Evolutionary conservation across 1,140 invertebrate genomes (phyloP).

Genomic region (Drosophila lacteicornis): DNA sequence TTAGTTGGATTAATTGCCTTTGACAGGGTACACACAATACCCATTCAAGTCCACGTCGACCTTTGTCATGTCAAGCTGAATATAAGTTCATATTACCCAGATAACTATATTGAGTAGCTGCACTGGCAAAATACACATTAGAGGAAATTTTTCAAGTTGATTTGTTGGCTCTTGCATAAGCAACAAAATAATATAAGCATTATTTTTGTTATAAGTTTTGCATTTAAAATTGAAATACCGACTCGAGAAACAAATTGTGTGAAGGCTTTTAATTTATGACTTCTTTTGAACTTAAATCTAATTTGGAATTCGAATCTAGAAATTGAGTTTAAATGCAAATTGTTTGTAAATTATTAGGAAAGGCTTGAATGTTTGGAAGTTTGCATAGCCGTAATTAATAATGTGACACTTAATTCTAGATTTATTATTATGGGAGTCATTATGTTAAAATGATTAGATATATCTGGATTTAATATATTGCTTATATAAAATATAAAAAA

Average conservation of each 20-base stretch:
- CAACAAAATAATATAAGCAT: background rate
- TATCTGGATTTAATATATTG: background rate
- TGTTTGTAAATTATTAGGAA: background rate
- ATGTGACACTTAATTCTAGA: background rate
- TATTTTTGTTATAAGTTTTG: background rate
- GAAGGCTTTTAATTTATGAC: background rate
- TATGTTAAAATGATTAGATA: too few species aligned
- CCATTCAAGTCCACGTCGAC: background rate
- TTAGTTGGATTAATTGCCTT: conserved; percentile 44
- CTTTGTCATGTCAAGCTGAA: conserved; percentile 13
- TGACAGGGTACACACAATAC: conserved; percentile 28
- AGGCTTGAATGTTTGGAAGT: background rate
- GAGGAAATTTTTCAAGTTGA: background rate
- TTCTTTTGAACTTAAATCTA: background rate
- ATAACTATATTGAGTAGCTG: background rate
- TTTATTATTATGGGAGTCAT: background rate
- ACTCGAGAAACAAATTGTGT: background rate
- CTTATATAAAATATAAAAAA: background rate
- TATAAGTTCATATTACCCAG: background rate
- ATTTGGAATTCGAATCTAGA: background rate
- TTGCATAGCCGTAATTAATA: background rate
- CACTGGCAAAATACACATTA: background rate
- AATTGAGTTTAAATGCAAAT: too few species aligned
- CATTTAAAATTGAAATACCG: background rate
- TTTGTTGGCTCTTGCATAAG: background rate